These are phyloP conservation scores for Anolis sagrei DNA, from an alignment of 2,113 vertebrate species.

Conservation along the genomic window DNA sequence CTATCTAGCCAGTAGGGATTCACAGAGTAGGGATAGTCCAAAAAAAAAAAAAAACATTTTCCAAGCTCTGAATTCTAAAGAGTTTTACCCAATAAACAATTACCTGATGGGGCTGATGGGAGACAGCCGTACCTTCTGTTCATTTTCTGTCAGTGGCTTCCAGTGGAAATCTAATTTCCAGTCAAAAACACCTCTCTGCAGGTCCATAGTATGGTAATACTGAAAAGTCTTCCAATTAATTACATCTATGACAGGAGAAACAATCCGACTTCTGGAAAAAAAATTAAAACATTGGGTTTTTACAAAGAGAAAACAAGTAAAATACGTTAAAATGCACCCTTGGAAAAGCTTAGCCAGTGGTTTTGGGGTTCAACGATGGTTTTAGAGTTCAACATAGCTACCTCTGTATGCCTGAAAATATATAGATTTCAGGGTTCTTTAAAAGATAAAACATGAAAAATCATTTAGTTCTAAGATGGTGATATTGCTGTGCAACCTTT, in stretches of 20 bases:
- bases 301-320: constrained; percentile 2
- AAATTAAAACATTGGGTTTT: constrained; percentile 18
- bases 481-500: background rate
- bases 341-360: background rate
- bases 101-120: constrained; percentile 85
- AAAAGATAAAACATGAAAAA: background rate
- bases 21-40: background rate
- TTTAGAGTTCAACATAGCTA: background rate
- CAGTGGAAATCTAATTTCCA: constrained; percentile 90
- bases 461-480: background rate
- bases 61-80: background rate
- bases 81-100: constrained; percentile 45
- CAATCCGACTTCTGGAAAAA: constrained; percentile 82
- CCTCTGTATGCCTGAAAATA: background rate
- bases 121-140: constrained; percentile 73
- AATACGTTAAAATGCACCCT: background rate
- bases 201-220: constrained; percentile 80
- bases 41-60: background rate
- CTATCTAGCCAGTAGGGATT: background rate
- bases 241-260: constrained; percentile 88
- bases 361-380: background rate
- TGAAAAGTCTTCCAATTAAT: constrained; percentile 88
- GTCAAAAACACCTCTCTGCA: constrained; percentile 84
- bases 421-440: background rate
- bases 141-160: constrained; percentile 77